Percentiles rank a stretch among this genome's conserved stretches.
These are phyloP conservation scores for Rhyacophila brunnea DNA, from an alignment of 1,140 invertebrate genomes.

Conservation along the genomic window DNA sequence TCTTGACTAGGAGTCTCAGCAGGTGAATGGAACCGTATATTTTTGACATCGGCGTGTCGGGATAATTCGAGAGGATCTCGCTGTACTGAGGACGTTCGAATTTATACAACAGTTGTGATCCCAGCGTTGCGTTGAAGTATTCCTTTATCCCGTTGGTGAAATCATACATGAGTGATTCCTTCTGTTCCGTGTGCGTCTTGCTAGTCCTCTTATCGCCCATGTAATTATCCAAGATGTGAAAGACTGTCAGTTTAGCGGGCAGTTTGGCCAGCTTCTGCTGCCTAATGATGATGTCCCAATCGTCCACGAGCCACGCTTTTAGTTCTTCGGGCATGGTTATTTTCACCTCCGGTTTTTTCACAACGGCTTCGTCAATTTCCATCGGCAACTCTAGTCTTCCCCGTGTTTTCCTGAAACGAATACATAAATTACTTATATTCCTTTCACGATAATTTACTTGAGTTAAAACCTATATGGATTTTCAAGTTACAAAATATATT, in stretches of 20 bases:
- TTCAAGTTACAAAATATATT: no score
- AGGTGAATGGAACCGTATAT: conserved; percentile 92
- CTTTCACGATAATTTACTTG: no score
- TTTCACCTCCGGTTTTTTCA: conserved; percentile 79
- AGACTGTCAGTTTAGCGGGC: conserved; percentile 84
- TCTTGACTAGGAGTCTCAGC: conserved; percentile 84
- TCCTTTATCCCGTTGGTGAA: conserved; percentile 85
- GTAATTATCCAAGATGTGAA: conserved; percentile 88
- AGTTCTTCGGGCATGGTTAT: conserved; percentile 93
- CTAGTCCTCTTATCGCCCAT: conserved; percentile 77
- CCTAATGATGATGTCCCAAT: conserved; percentile 89
- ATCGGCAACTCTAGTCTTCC: conserved; percentile 65
- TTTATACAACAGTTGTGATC: conserved; percentile 90
- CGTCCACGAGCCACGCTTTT: conserved; percentile 90
- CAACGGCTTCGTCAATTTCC: conserved; percentile 78
- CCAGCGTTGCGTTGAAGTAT: conserved; percentile 94
- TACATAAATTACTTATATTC: background rate
- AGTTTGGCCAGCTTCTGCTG: conserved; percentile 85
- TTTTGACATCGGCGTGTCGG: conserved; percentile 77
- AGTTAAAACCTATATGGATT: no score
- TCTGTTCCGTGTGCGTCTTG: conserved; percentile 77
- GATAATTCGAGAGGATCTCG: conserved; percentile 79
- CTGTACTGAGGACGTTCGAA: conserved; percentile 93
- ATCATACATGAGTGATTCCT: conserved; percentile 80
- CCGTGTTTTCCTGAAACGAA: conserved; percentile 54